Percentiles rank a stretch among this genome's conserved stretches.
These are phyloP conservation scores for Chiroxiphia lanceolata DNA, from an alignment of 2,797 vertebrate species.

Conservation along the genomic window DNA sequence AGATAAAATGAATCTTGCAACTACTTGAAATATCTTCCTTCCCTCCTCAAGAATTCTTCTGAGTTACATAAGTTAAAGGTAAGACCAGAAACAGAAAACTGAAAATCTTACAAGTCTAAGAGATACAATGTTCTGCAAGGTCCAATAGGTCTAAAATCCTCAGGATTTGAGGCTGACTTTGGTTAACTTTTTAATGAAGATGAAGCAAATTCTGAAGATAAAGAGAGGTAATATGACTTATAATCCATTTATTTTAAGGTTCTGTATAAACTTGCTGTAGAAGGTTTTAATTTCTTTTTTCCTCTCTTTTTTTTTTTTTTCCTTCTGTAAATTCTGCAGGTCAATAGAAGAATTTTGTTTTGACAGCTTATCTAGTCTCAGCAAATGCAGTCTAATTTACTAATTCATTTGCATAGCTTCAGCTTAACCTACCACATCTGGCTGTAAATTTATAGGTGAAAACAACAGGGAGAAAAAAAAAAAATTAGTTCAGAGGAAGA, in stretches of 20 bases:
- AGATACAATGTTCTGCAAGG: background rate
- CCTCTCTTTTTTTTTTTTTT: fast-evolving
- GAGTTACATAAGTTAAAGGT: background rate
- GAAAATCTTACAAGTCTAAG: background rate
- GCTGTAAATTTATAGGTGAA: background rate
- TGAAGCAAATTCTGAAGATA: background rate
- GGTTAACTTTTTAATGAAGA: background rate
- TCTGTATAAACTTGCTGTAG: background rate
- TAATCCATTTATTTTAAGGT: background rate
- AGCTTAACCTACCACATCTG: background rate
- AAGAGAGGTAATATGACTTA: background rate
- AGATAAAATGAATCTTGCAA: background rate
- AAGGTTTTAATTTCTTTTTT: background rate
- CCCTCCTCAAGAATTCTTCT: background rate
- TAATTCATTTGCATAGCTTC: background rate
- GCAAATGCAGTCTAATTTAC: background rate
- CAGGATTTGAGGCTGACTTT: background rate
- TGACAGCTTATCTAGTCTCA: background rate
- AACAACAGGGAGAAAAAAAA: background rate
- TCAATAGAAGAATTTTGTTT: background rate
- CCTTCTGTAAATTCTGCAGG: background rate
- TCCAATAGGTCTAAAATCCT: background rate
- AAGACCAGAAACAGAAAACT: background rate
- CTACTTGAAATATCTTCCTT: background rate
- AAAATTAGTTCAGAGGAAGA: background rate